phyloP scores from a whole-genome alignment of 2,113 vertebrate species.

The Dasyurus viverrinus region DNA sequence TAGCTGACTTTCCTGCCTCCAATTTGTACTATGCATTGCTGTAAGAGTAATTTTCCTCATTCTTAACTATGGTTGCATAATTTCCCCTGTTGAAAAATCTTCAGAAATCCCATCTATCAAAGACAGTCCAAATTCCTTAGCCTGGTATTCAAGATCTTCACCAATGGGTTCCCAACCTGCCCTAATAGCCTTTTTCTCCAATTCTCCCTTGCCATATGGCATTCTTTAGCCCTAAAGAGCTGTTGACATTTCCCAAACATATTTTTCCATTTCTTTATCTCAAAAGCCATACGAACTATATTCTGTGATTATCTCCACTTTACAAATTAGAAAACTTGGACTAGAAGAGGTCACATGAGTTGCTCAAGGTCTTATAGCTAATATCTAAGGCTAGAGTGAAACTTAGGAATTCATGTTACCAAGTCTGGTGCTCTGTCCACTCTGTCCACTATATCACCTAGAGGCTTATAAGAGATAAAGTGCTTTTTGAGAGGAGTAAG shows the following conservation, averaged over 20 bases:
- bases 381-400: neutral
- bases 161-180: neutral
- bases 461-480: neutral
- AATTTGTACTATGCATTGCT: neutral
- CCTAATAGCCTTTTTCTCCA: neutral
- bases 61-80: neutral
- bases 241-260: neutral
- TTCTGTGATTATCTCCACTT: neutral
- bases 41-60: neutral
- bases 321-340: neutral
- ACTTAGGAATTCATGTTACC: neutral
- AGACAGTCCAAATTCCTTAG: neutral
- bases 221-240: neutral
- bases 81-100: neutral
- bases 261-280: neutral
- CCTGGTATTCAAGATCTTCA: neutral
- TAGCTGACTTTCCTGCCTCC: neutral
- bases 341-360: neutral
- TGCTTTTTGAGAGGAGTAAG: neutral
- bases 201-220: neutral
- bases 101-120: neutral
- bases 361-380: neutral
- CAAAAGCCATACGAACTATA: neutral
- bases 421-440: neutral
- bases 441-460: neutral